Percentiles rank a stretch among this genome's conserved stretches.
phyloP scores from a whole-genome alignment of 2,888 invertebrate species.

The Antheraea assamensis region DNA sequence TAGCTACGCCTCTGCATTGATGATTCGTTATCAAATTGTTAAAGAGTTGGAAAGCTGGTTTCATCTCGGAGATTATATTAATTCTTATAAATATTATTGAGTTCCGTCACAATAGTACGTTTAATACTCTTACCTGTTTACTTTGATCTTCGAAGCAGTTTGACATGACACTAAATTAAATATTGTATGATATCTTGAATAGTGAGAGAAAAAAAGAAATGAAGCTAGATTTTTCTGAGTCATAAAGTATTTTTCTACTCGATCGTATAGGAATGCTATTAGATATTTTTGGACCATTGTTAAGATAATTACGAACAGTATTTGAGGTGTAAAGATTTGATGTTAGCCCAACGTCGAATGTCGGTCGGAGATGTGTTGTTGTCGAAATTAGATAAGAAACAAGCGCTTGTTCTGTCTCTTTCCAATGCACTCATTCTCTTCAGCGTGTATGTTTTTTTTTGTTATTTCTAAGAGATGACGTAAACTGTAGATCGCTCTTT shows the following conservation, averaged over 20 bases:
- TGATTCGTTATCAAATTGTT: too few relatives aligned
- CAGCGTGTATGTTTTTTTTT: constrained; percentile 18
- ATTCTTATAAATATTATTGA: constrained; percentile 42
- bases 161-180: constrained; percentile 49
- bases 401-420: constrained; percentile 64
- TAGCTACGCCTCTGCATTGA: too few relatives aligned
- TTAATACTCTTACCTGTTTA: constrained; percentile 69
- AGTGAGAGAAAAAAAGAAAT: constrained; percentile 56
- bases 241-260: constrained; percentile 80
- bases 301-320: constrained; percentile 77
- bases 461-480: constrained; percentile 37
- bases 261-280: constrained; percentile 78
- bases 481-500: neutral
- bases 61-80: too few relatives aligned
- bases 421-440: constrained; percentile 53
- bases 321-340: constrained; percentile 61
- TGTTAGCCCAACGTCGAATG: constrained; percentile 69
- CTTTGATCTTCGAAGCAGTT: constrained; percentile 56
- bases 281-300: constrained; percentile 83
- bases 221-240: constrained; percentile 70
- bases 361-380: constrained; percentile 61
- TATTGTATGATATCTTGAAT: constrained; percentile 39
- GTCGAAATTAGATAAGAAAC: constrained; percentile 54
- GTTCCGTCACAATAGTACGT: constrained; percentile 72
- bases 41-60: too few relatives aligned